Percentiles rank a stretch among this genome's conserved stretches.
Conservation (phyloP, 2,888 invertebrate genomes). For the Dexiosoma caninum region DNA sequence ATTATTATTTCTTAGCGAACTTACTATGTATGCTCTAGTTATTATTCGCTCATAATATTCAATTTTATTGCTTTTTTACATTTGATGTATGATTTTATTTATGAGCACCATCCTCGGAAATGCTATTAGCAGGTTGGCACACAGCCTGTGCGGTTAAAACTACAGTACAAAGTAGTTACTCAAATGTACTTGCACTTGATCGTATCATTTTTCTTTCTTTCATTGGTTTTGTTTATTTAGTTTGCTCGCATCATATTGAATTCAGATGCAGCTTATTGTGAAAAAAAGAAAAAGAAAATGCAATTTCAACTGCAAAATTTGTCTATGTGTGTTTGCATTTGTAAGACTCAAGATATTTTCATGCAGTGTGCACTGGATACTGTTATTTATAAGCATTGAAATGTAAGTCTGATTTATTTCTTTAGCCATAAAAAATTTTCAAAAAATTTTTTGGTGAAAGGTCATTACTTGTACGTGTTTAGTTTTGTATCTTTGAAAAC, state of each 20-base stretch:
- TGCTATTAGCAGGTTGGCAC: conserved; percentile 33
- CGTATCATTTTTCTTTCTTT: neutral
- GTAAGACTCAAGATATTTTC: conserved; percentile 1
- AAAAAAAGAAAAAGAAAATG: neutral
- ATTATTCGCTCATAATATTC: no score
- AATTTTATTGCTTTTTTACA: no score
- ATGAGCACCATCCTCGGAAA: conserved; percentile 24
- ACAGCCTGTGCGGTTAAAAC: neutral
- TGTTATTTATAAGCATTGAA: neutral
- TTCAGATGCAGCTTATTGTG: neutral
- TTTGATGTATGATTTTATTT: no score
- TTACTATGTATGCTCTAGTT: no score
- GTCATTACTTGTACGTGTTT: conserved; percentile 33
- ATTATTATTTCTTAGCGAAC: no score
- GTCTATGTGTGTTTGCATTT: neutral
- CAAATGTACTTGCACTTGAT: conserved; percentile 23
- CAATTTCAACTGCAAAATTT: neutral
- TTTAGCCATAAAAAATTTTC: neutral
- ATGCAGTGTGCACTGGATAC: neutral
- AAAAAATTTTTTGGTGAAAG: conserved; percentile 44
- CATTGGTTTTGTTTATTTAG: neutral
- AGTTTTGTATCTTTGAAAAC: conserved; percentile 17
- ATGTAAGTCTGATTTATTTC: neutral
- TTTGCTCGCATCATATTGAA: neutral
- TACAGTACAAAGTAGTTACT: neutral